Evolutionary conservation across 2,797 vertebrate genomes (phyloP), one percentile per base, ranked within the genome.

Genomic region (Phaenicophaeus curvirostris): DNA sequence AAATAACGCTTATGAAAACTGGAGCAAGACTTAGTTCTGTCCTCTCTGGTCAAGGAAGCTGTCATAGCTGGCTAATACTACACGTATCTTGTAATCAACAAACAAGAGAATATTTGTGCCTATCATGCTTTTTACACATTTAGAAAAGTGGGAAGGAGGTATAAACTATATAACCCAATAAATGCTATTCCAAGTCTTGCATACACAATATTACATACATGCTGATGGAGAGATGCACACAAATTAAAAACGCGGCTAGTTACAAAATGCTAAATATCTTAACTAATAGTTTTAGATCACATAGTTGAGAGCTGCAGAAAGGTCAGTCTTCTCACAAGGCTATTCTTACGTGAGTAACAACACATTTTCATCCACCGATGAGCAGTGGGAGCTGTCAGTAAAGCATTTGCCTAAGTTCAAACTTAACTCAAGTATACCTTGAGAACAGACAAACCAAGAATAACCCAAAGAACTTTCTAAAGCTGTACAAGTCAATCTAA

Each of bases 171-270:
- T 35, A 63, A 61, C 1, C 15, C 59, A 89, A 72, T 35, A 86
- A 74, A 85, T 41, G 13, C 7, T 66, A n/a, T 69, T 90, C 41
- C 69, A 75, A 28, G 73, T 55, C 18, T 28, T 24, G n/a, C 39
- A 11, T 17, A 46, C 18, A 27, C 0, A 0, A 3, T 21, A 54
- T 55, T 23, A 85, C 0, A 0, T 10, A 53, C 2, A 2, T 2
- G 2, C 12, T 5, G 5, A 81, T 5, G 8, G 54, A 81, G 35
- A 87, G 25, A 68, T 5, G 1, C 1, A 39, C 11, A 35, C 2
- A 62, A 31, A 83, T 62, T 82, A 75, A 62, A 51, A 90, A 63
- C 15, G 23, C 21, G 42, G 13, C 6, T 46, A 31, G n/a, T 5
- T 59, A 51, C 42, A 76, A 85, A 79, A 89, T 5, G 8, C 17